Conservation (phyloP, 2,888 invertebrate genomes). For the Drosophila merina region DNA sequence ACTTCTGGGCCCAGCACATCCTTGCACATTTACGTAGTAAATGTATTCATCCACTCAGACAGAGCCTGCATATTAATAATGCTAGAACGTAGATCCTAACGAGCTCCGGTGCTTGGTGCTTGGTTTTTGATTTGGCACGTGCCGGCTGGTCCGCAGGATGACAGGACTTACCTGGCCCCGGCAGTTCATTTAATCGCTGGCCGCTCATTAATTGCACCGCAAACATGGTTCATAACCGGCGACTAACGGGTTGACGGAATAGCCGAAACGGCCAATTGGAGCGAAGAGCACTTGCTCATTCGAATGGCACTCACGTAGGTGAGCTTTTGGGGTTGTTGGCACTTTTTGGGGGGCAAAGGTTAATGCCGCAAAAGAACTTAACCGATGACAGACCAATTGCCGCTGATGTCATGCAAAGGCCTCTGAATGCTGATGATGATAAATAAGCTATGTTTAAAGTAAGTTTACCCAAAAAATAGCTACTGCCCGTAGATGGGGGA, state of each 20-base stretch:
- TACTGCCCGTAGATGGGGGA: slow-evolving; percentile 10
- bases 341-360: slow-evolving; percentile 7
- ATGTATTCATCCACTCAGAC: slow-evolving; percentile 54
- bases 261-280: not conserved
- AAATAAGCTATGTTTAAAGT: not conserved
- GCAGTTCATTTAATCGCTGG: slow-evolving; percentile 35
- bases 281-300: slow-evolving; percentile 10
- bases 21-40: slow-evolving; percentile 59
- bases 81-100: slow-evolving; percentile 27
- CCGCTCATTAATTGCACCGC: slow-evolving; percentile 57
- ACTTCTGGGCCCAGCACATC: not conserved
- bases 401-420: slow-evolving; percentile 12
- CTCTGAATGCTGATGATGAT: not conserved
- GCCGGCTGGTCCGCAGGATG: slow-evolving; percentile 1
- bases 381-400: slow-evolving; percentile 38
- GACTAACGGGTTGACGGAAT: slow-evolving; percentile 43
- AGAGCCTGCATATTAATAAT: slow-evolving; percentile 71
- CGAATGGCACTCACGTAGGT: slow-evolving; percentile 41
- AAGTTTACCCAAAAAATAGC: slow-evolving; percentile 4
- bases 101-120: slow-evolving; percentile 7
- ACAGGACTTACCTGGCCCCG: slow-evolving; percentile 8
- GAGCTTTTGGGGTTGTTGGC: slow-evolving; percentile 14
- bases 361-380: slow-evolving; percentile 21
- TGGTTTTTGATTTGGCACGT: slow-evolving; percentile 33
- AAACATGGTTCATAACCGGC: slow-evolving; percentile 37